A percentile compares a stretch with the other conserved stretches of the same genome.
Conservation (phyloP, 2,113 vertebrate species). For the Clarias gariepinus region DNA sequence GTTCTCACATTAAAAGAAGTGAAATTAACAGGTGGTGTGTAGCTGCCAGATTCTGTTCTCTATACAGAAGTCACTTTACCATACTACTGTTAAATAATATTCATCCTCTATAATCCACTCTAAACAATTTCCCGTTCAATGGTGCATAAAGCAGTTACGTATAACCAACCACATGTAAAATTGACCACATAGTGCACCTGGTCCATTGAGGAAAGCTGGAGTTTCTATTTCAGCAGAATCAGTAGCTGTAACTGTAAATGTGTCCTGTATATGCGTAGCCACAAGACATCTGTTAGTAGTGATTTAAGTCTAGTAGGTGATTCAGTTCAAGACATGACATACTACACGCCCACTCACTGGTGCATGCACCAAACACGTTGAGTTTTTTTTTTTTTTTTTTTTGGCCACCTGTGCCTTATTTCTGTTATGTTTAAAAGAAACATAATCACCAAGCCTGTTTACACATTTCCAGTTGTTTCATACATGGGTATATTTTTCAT, state of each 20-base stretch:
- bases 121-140: not conserved
- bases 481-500: not conserved
- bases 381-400: not conserved
- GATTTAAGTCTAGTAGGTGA: not conserved
- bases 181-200: not conserved
- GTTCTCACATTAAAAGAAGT: slow-evolving; percentile 31
- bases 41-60: slow-evolving; percentile 13
- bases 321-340: not conserved
- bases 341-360: not conserved
- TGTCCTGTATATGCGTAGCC: not conserved
- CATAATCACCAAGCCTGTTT: not conserved
- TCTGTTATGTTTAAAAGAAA: not conserved
- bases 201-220: not conserved
- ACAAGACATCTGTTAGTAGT: not conserved
- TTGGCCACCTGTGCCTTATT: not conserved
- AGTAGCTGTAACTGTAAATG: slow-evolving; percentile 2
- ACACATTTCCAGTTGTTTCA: not conserved
- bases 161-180: slow-evolving; percentile 17
- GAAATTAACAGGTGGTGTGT: slow-evolving; percentile 30
- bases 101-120: not conserved
- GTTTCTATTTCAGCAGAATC: slow-evolving; percentile 14
- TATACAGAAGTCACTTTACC: not conserved
- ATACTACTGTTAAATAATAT: slow-evolving; percentile 2
- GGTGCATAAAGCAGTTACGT: not conserved
- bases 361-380: not conserved